Evolutionary conservation across 2,888 invertebrate genomes (phyloP).

Genomic region (Lithosia quadra): DNA sequence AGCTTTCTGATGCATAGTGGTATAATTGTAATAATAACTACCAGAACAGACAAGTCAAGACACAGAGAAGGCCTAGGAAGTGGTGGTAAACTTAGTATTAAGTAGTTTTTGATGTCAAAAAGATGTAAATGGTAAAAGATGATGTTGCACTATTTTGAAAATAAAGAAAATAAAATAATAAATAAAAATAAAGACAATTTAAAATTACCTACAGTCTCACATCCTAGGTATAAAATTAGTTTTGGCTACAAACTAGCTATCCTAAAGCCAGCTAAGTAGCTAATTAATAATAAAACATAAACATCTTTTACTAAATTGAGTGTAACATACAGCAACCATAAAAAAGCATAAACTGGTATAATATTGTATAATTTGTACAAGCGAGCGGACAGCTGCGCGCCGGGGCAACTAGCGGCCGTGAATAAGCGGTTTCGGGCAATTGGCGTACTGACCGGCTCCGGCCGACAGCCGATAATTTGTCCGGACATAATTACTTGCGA

Average conservation of each 20-base stretch:
- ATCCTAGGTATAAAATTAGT: neutral
- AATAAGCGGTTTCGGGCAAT: constrained; percentile 78
- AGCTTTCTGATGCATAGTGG: no score
- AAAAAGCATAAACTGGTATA: constrained; percentile 12
- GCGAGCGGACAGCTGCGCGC: constrained; percentile 68
- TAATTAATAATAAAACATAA: constrained; percentile 31
- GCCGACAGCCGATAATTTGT: constrained; percentile 40
- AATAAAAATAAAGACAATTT: no score
- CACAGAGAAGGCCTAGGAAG: no score
- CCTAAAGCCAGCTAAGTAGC: neutral
- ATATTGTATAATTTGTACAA: constrained; percentile 15
- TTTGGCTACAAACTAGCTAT: neutral
- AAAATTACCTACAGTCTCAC: neutral
- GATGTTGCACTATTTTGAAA: no score
- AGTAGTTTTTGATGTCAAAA: no score
- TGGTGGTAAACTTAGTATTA: no score
- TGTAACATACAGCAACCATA: neutral
- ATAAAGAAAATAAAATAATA: no score
- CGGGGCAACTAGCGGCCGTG: constrained; percentile 82
- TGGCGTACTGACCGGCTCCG: constrained; percentile 51
- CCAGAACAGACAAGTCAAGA: neutral
- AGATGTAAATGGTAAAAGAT: no score
- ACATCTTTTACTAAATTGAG: constrained; percentile 5
- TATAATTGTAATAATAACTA: no score
- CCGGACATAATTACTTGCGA: constrained; percentile 26